These are phyloP conservation scores for Tapera naevia DNA, from an alignment of 2,797 vertebrate genomes.

Conservation along the genomic window DNA sequence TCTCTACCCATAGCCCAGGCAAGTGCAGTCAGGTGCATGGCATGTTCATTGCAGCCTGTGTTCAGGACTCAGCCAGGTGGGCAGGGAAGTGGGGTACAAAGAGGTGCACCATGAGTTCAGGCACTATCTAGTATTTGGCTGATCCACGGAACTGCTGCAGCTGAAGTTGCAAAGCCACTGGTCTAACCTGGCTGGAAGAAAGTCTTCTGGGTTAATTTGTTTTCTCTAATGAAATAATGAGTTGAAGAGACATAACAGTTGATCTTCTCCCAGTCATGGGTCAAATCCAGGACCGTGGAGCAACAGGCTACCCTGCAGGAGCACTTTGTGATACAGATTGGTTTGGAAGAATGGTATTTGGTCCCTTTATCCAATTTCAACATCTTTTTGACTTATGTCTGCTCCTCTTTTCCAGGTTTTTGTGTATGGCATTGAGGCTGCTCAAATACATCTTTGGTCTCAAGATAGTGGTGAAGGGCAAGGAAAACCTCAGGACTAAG, in stretches of 20 bases:
- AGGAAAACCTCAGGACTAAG: conserved; percentile 75
- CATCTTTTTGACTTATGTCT: neutral
- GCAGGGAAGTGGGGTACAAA: neutral
- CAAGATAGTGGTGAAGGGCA: conserved; percentile 76
- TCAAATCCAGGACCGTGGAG: neutral
- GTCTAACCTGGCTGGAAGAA: neutral
- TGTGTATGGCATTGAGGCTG: neutral
- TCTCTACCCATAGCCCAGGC: neutral
- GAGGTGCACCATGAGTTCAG: neutral
- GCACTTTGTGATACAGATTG: neutral
- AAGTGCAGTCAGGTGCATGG: neutral
- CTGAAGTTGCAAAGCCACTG: neutral
- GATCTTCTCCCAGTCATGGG: neutral
- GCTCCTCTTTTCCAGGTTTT: neutral
- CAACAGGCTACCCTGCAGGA: neutral
- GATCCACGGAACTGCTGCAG: neutral
- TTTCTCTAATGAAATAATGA: neutral
- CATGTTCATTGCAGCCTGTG: neutral
- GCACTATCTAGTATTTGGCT: neutral
- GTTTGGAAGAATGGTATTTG: neutral
- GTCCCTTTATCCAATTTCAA: neutral
- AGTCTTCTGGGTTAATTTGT: neutral
- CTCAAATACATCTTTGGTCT: conserved; percentile 80
- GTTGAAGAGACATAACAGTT: neutral
- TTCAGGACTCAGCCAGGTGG: neutral